phyloP scores from a whole-genome alignment of 2,113 vertebrate species.

The Pterocles burchelli region DNA sequence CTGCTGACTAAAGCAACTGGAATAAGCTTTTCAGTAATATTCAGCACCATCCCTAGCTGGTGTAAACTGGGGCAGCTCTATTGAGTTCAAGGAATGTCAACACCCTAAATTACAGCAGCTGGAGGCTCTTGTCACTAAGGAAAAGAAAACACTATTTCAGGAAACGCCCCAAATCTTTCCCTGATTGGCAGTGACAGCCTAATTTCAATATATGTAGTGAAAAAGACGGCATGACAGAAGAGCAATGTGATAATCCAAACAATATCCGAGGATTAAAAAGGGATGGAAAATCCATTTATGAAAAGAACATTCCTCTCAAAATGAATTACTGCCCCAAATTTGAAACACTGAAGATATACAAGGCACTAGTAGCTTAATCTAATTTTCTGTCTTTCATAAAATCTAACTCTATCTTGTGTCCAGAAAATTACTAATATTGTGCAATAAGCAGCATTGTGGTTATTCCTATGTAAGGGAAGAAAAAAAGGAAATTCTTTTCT shows the following conservation, averaged over 20 bases:
- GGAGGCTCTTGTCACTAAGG: background rate
- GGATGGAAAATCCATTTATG: constrained; percentile 51
- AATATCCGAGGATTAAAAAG: constrained; percentile 22
- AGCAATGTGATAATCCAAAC: constrained; percentile 33
- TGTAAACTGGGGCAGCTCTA: background rate
- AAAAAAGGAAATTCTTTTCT: background rate
- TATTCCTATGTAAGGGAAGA: constrained; percentile 28
- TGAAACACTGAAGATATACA: constrained; percentile 38
- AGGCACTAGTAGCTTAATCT: constrained; percentile 8
- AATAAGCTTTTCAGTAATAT: background rate
- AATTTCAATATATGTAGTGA: constrained; percentile 6
- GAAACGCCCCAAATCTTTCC: background rate
- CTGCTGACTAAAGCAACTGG: background rate
- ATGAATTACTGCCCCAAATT: background rate
- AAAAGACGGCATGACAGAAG: background rate
- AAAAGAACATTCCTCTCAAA: constrained; percentile 43
- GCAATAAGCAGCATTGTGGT: constrained; percentile 27
- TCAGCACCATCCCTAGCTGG: background rate
- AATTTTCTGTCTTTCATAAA: constrained; percentile 44
- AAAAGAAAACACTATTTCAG: background rate
- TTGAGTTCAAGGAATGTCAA: background rate
- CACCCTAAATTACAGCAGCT: background rate
- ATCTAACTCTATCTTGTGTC: background rate
- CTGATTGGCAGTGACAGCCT: background rate
- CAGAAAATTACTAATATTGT: constrained; percentile 31